Evolutionary conservation across 2,888 invertebrate species (phyloP).

Genomic region (Cecidostiba fungosa): DNA sequence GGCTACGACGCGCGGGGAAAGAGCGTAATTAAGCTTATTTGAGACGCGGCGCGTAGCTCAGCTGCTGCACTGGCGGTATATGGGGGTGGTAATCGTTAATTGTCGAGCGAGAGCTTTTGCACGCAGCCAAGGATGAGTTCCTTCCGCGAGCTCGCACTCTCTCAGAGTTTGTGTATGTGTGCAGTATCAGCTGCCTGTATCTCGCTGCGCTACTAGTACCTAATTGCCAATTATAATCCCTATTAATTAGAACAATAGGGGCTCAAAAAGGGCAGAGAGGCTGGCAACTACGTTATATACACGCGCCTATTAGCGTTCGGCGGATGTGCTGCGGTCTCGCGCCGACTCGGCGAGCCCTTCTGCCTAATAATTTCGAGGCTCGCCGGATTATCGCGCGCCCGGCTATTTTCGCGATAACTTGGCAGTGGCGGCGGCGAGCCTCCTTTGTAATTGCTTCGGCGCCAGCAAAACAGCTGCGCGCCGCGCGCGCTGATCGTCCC

Average conservation of each 20-base stretch:
- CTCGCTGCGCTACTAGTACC: constrained; percentile 61
- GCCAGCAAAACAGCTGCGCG: constrained; percentile 76
- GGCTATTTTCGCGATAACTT: constrained; percentile 68
- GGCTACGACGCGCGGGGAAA: background rate
- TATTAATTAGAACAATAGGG: constrained; percentile 77
- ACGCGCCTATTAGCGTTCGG: constrained; percentile 70
- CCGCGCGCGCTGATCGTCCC: constrained; percentile 72
- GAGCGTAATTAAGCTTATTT: constrained; percentile 30
- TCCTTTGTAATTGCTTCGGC: constrained; percentile 77
- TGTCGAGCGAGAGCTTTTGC: constrained; percentile 3
- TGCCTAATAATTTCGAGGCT: constrained; percentile 74
- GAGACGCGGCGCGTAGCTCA: background rate
- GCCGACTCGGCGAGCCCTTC: constrained; percentile 63
- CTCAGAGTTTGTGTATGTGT: background rate
- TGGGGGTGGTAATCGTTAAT: constrained; percentile 24
- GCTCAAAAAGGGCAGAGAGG: constrained; percentile 69
- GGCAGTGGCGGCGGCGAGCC: constrained; percentile 66
- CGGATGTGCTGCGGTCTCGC: constrained; percentile 45
- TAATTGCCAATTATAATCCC: constrained; percentile 78
- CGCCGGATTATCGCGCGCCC: constrained; percentile 73
- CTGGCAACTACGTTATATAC: background rate
- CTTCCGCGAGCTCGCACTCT: background rate
- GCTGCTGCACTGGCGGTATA: background rate
- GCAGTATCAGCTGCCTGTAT: background rate
- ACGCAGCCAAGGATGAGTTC: constrained; percentile 9